phyloP scores from a whole-genome alignment of 1,140 invertebrate genomes.

The Polypedilum pembai region DNA sequence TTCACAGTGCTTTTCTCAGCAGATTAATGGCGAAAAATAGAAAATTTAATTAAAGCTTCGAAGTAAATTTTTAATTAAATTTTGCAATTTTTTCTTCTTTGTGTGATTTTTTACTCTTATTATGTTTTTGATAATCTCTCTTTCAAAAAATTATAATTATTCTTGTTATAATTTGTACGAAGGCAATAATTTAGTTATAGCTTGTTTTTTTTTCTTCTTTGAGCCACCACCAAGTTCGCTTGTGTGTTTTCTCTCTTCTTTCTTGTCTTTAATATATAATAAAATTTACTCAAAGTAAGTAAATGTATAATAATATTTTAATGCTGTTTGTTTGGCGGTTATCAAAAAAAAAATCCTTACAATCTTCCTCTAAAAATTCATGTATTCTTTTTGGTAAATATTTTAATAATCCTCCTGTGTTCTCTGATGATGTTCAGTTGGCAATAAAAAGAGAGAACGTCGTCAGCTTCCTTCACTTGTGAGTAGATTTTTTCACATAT shows the following conservation, averaged over 20 bases:
- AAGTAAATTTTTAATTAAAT: slow-evolving; percentile 12
- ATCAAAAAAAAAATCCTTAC: background rate
- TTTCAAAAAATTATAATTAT: background rate
- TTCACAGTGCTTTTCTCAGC: background rate
- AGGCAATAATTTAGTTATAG: slow-evolving; percentile 24
- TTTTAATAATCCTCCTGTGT: background rate
- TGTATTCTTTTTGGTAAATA: slow-evolving; percentile 4
- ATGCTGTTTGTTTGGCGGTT: slow-evolving; percentile 10
- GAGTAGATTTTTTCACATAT: background rate
- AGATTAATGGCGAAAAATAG: slow-evolving; percentile 12
- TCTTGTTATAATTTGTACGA: slow-evolving; percentile 24
- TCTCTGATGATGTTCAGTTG: slow-evolving; percentile 16
- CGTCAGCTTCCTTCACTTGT: background rate
- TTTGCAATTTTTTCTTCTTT: slow-evolving; percentile 8
- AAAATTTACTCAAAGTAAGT: slow-evolving; percentile 10
- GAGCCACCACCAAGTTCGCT: slow-evolving; percentile 21
- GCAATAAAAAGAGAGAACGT: slow-evolving; percentile 8
- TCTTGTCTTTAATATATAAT: background rate
- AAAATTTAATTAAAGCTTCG: slow-evolving; percentile 10
- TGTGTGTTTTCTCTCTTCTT: background rate
- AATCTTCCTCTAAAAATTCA: slow-evolving; percentile 13
- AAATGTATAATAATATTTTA: slow-evolving; percentile 15
- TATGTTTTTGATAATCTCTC: slow-evolving; percentile 23
- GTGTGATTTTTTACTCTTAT: too few relatives aligned
- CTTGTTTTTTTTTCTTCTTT: background rate